Evolutionary conservation across 2,113 vertebrate genomes (phyloP).

Genomic region (Sinocyclocheilus maitianheensis): DNA sequence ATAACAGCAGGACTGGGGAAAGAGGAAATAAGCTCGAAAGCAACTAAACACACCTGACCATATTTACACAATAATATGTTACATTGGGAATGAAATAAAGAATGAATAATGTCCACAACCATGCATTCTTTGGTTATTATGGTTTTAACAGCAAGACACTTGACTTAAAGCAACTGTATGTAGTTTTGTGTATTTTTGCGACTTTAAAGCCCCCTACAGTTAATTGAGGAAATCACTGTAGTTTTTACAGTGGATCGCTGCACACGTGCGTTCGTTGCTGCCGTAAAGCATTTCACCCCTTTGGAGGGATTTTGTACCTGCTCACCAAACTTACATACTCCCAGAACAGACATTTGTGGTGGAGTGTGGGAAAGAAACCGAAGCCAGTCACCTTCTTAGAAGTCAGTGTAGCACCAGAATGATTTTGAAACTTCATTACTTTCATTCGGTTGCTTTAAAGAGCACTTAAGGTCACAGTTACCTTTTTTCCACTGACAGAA

Average conservation of each 20-base stretch:
- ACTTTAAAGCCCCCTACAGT: neutral
- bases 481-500: neutral
- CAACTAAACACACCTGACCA: neutral
- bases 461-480: neutral
- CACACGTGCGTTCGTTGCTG: neutral
- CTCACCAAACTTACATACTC: neutral
- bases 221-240: neutral
- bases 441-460: neutral
- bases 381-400: neutral
- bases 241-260: neutral
- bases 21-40: neutral
- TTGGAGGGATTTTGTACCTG: neutral
- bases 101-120: neutral
- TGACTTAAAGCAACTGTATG: slow-evolving; percentile 17
- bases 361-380: neutral
- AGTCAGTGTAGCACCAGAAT: neutral
- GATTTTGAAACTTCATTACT: neutral
- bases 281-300: neutral
- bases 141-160: neutral
- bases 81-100: neutral
- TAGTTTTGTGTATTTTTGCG: neutral
- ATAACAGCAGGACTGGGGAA: neutral
- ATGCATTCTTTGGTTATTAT: slow-evolving; percentile 13
- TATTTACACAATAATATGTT: slow-evolving; percentile 45
- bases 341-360: neutral